These are phyloP conservation scores for Apeltes quadracus DNA, from an alignment of 2,113 vertebrate genomes.

Conservation along the genomic window DNA sequence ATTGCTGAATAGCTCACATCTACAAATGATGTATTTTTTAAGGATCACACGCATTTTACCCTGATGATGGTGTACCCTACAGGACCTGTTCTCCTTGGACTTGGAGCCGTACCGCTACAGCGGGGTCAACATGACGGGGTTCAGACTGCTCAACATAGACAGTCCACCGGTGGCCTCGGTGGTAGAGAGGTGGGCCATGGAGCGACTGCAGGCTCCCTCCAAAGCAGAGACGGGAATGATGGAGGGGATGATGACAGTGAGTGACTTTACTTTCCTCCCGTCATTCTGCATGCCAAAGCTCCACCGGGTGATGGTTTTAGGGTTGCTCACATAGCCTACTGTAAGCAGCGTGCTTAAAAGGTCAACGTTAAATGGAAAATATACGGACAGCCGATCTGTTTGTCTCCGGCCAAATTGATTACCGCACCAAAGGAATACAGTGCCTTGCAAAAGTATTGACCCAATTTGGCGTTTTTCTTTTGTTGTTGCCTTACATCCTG, in stretches of 20 bases:
- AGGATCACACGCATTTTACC: not conserved
- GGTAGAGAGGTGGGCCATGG: slow-evolving; percentile 96
- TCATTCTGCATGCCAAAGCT: not conserved
- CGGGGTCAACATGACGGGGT: slow-evolving; percentile 97
- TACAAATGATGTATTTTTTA: not conserved
- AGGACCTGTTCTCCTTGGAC: slow-evolving; percentile 96
- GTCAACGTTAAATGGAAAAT: not conserved
- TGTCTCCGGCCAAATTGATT: not conserved
- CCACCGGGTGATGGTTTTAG: not conserved
- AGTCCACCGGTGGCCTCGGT: slow-evolving; percentile 87
- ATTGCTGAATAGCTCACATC: slow-evolving; percentile 15
- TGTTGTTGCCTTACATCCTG: too few species aligned
- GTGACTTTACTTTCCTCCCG: slow-evolving; percentile 24
- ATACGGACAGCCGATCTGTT: not conserved
- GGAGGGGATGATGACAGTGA: slow-evolving; percentile 95
- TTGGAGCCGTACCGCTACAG: slow-evolving; percentile 97
- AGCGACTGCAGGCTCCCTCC: slow-evolving; percentile 89
- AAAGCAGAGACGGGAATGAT: slow-evolving; percentile 88
- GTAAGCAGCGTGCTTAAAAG: not conserved
- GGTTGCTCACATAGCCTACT: not conserved
- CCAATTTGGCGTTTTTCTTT: too few species aligned
- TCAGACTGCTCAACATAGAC: slow-evolving; percentile 92
- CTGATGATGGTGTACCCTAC: slow-evolving; percentile 9
- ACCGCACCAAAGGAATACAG: not conserved
- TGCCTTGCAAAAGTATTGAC: too few species aligned